A percentile compares a stretch with the other conserved stretches of the same genome.
Conservation (phyloP, 1,140 invertebrate species). For the Pomacea maculata region DNA sequence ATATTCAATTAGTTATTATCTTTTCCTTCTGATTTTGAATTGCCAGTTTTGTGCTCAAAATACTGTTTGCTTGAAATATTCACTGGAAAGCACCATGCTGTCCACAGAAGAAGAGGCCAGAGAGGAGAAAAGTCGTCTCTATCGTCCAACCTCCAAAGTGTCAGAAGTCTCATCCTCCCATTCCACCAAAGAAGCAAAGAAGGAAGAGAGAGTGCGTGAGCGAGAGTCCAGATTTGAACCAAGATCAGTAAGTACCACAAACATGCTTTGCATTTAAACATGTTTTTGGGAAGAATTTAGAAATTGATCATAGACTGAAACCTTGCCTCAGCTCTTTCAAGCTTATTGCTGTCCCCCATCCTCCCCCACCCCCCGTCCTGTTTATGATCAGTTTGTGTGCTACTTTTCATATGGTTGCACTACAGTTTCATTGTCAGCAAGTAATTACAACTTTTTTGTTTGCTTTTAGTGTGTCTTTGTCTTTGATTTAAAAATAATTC, state of each 20-base stretch:
- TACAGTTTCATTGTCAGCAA: too few species aligned
- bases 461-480: not conserved
- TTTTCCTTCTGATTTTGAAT: not conserved
- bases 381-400: too few species aligned
- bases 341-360: too few species aligned
- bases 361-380: too few species aligned
- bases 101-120: slow-evolving; percentile 25
- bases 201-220: slow-evolving; percentile 57
- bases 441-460: not conserved
- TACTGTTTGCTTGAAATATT: too few species aligned
- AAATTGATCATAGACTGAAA: too few species aligned
- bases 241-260: slow-evolving; percentile 14
- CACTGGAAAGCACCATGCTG: not conserved
- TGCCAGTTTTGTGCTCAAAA: not conserved
- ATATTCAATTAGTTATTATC: not conserved
- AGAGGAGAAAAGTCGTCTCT: slow-evolving; percentile 74
- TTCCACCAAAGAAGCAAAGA: slow-evolving; percentile 69
- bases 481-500: too few species aligned
- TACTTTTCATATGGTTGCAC: too few species aligned
- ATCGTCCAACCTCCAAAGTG: slow-evolving; percentile 87
- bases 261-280: not conserved
- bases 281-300: too few species aligned
- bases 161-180: slow-evolving; percentile 69
- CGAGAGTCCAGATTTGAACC: slow-evolving; percentile 22
- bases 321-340: too few species aligned